Conservation (phyloP, 2,888 invertebrate genomes). For the Cosmia pyralina region DNA sequence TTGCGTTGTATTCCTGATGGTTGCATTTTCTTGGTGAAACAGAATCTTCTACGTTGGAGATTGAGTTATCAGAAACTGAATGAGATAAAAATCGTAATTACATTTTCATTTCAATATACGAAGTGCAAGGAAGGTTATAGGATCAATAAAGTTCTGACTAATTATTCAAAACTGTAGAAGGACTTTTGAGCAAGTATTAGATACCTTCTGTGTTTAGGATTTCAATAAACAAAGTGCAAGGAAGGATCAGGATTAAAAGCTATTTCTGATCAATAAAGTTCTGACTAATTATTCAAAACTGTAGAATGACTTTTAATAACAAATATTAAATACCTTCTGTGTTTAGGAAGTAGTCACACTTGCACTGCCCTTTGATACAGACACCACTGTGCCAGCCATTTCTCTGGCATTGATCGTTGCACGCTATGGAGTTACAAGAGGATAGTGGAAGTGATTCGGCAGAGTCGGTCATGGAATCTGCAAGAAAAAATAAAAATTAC, state of each 20-base stretch:
- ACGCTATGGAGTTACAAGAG: slow-evolving; percentile 10
- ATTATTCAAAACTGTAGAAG: background rate
- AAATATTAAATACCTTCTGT: slow-evolving; percentile 14
- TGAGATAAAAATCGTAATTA: background rate
- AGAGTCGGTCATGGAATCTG: background rate
- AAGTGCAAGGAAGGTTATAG: background rate
- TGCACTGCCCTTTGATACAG: slow-evolving; percentile 33
- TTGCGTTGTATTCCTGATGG: background rate
- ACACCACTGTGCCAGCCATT: slow-evolving; percentile 15
- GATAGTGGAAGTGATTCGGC: background rate
- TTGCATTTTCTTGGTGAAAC: slow-evolving; percentile 9
- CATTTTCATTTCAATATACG: background rate
- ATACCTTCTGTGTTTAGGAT: slow-evolving; percentile 10
- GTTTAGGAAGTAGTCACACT: slow-evolving; percentile 33
- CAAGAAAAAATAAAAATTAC: background rate
- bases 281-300: background rate
- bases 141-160: background rate
- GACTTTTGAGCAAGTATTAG: background rate
- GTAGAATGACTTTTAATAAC: too few species aligned
- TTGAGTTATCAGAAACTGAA: background rate
- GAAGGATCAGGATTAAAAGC: background rate
- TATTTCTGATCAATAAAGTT: background rate
- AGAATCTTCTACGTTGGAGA: background rate
- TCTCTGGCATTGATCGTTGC: slow-evolving; percentile 25
- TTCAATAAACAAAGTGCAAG: background rate